phyloP scores from a whole-genome alignment of 1,140 invertebrate species.

The Gonatopus flavifemur region DNA sequence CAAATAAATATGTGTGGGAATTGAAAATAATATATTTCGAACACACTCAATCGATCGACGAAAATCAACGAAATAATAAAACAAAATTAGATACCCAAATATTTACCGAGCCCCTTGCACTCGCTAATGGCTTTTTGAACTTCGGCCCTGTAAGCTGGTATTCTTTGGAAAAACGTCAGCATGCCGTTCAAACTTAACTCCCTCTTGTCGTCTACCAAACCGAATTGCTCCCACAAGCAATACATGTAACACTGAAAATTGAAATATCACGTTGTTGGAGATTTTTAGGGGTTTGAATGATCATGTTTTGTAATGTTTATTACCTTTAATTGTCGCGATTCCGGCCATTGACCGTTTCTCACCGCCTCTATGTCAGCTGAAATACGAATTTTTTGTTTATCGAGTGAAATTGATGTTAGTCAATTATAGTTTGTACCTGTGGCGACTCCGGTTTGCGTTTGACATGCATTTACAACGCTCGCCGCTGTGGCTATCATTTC shows the following conservation, averaged over 20 bases:
- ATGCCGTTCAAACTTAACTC: constrained; percentile 47
- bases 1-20: too few relatives aligned
- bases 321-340: constrained; percentile 43
- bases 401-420: background rate
- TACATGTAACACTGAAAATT: constrained; percentile 49
- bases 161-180: constrained; percentile 50
- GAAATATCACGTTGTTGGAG: background rate
- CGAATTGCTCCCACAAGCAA: constrained; percentile 50
- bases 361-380: constrained; percentile 49
- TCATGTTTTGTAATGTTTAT: background rate
- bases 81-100: constrained; percentile 38
- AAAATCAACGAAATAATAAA: constrained; percentile 14
- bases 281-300: background rate
- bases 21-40: constrained; percentile 12
- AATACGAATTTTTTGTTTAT: constrained; percentile 10
- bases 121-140: constrained; percentile 40
- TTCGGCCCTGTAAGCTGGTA: constrained; percentile 44
- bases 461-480: constrained; percentile 49
- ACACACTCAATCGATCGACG: constrained; percentile 19
- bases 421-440: constrained; percentile 33
- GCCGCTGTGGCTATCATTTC: constrained; percentile 46
- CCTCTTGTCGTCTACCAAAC: constrained; percentile 43
- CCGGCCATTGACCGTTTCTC: constrained; percentile 43
- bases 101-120: constrained; percentile 48
- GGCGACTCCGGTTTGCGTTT: constrained; percentile 44